These are phyloP conservation scores for Cremastinae sp. DNA, from an alignment of 2,888 invertebrate genomes.

Conservation along the genomic window DNA sequence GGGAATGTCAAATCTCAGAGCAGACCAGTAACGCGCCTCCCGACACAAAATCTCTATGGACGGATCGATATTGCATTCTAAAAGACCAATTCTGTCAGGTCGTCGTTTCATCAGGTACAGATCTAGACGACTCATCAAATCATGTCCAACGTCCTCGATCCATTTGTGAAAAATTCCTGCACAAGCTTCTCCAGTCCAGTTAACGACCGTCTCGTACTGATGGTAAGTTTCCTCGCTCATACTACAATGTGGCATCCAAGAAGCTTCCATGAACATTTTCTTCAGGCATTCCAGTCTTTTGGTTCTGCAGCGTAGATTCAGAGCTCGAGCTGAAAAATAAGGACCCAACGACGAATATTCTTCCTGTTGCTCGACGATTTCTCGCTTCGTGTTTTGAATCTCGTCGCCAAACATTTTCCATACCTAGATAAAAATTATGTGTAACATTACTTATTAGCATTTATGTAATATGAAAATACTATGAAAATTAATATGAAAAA, in stretches of 20 bases:
- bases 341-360: constrained; percentile 86
- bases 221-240: constrained; percentile 87
- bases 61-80: constrained; percentile 91
- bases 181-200: constrained; percentile 83
- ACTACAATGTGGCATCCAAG: constrained; percentile 89
- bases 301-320: constrained; percentile 86
- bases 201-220: constrained; percentile 84
- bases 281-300: constrained; percentile 84
- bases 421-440: constrained; percentile 83
- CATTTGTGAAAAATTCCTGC: constrained; percentile 82
- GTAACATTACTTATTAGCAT: too few species aligned
- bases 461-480: too few species aligned
- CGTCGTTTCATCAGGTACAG: constrained; percentile 88
- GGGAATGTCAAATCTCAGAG: constrained; percentile 86
- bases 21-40: constrained; percentile 89
- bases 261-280: constrained; percentile 86
- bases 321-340: constrained; percentile 87
- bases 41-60: constrained; percentile 85
- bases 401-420: constrained; percentile 89
- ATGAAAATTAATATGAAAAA: too few species aligned
- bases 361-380: constrained; percentile 84
- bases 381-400: constrained; percentile 87
- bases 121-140: constrained; percentile 84
- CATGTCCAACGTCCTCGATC: constrained; percentile 83
- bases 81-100: constrained; percentile 82